phyloP scores from a whole-genome alignment of 2,113 vertebrate species.

The Microtus oregoni region DNA sequence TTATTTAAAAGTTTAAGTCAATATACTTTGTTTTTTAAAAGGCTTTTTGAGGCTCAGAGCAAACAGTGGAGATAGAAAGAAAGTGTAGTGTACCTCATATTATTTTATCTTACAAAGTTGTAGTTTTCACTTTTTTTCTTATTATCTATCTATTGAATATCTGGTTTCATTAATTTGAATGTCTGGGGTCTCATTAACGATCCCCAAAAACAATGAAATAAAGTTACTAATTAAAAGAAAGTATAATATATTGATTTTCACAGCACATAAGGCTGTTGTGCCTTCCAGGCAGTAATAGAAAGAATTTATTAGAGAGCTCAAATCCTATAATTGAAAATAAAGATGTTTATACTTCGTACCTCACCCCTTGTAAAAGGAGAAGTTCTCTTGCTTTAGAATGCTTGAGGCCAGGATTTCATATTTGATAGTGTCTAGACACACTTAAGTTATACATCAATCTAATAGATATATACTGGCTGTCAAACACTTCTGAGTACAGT shows the following conservation, averaged over 20 bases:
- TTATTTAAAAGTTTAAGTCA: not conserved
- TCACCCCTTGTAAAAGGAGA: constrained; percentile 16
- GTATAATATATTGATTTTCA: constrained; percentile 57
- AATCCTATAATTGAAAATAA: constrained; percentile 70
- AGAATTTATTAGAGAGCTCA: constrained; percentile 48
- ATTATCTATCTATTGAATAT: not conserved
- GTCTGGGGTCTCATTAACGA: not conserved
- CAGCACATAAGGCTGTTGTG: not conserved
- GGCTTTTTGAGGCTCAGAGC: not conserved
- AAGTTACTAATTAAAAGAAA: constrained; percentile 38
- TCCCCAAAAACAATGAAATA: not conserved
- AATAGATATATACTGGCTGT: constrained; percentile 38
- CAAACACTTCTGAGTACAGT: constrained; percentile 62
- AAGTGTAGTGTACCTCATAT: not conserved
- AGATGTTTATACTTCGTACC: constrained; percentile 56
- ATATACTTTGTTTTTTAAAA: constrained; percentile 27
- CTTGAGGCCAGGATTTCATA: constrained; percentile 58
- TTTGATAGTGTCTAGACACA: constrained; percentile 6
- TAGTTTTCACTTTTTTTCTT: not conserved
- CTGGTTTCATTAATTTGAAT: not conserved
- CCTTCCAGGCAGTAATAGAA: constrained; percentile 19
- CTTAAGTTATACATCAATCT: constrained; percentile 66
- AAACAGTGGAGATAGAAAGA: not conserved
- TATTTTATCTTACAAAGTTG: constrained; percentile 22
- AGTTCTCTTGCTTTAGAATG: constrained; percentile 51